Conservation (phyloP, 2,113 vertebrate genomes). For the Gymnobelideus leadbeateri region DNA sequence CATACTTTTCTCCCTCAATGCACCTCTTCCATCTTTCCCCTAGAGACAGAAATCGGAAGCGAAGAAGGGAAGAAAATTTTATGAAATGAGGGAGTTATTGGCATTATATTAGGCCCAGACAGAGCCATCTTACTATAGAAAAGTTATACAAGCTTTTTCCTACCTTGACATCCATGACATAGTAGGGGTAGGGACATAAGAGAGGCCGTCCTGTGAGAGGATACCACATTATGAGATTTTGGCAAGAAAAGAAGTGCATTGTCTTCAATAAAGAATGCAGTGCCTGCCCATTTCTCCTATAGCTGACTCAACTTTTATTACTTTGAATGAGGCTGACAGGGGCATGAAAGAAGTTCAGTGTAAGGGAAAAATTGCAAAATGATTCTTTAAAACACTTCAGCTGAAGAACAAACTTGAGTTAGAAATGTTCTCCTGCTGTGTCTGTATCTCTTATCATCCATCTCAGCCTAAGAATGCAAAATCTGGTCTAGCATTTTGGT, state of each 20-base stretch:
- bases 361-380: conserved; percentile 15
- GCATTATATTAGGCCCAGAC: not conserved
- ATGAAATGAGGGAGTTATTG: not conserved
- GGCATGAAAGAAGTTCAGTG: not conserved
- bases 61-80: not conserved
- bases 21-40: not conserved
- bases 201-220: conserved; percentile 15
- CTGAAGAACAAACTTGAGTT: conserved; percentile 16
- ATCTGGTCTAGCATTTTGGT: not conserved
- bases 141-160: conserved; percentile 14
- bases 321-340: not conserved
- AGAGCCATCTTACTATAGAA: not conserved
- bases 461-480: not conserved
- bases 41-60: not conserved
- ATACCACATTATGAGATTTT: conserved; percentile 5
- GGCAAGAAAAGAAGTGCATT: not conserved
- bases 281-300: not conserved
- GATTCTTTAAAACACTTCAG: not conserved
- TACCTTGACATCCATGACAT: conserved; percentile 20
- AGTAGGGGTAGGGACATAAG: not conserved
- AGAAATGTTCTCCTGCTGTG: not conserved
- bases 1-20: not conserved
- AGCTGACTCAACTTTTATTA: not conserved
- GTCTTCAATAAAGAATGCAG: not conserved
- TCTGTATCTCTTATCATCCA: not conserved